Evolutionary conservation across 2,113 vertebrate species (phyloP), one percentile per base, ranked within the genome.

Genomic region (Brachyhypopomus occidentalis): DNA sequence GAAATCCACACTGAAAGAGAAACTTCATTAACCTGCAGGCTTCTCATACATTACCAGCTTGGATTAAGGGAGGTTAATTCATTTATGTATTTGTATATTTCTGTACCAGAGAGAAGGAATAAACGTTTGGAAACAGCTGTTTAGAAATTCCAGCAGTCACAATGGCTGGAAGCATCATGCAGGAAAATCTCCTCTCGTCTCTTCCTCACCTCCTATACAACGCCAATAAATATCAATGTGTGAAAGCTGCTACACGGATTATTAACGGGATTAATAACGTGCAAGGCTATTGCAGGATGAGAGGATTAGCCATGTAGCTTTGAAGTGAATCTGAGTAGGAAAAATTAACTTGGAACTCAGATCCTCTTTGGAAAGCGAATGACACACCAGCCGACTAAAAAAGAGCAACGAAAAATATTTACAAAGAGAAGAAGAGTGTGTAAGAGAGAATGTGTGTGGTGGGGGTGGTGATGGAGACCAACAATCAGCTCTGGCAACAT

Each of bases 221-320:
- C 82, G 88, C 84, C 87, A 88, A 90, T 87, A 92, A 93, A 90
- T 89, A 89, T 78, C 81, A 60, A 80, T 69, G 86, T 89, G 86
- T 88, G 88, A 92, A 92, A 91, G 89, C 84, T 34, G 86, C 87
- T 93, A 91, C 94, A 90, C 73, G 89, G 92, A 93, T 93, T 92
- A 93, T 88, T 93, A 92, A 92, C 81, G 69, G 90, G 92, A 92
- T 93, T 93, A 92, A 92, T 93, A 91, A 93, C 78, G 89, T 89
- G 88, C 86, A 86, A 88, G 85, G 71, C 71, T 72, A 84, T 70
- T 22, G 60, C 78, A 67, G 81, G 75, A 86, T 89, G 86, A 89
- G 88, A 89, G 91, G 92, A 93, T 94, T 93, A 93, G 87, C 86
- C 52, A 36, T 90, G 88, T 88, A 85, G 87, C 92, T 94, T 93